Conservation (phyloP, 2,113 vertebrate genomes). For the Nymphicus hollandicus region DNA sequence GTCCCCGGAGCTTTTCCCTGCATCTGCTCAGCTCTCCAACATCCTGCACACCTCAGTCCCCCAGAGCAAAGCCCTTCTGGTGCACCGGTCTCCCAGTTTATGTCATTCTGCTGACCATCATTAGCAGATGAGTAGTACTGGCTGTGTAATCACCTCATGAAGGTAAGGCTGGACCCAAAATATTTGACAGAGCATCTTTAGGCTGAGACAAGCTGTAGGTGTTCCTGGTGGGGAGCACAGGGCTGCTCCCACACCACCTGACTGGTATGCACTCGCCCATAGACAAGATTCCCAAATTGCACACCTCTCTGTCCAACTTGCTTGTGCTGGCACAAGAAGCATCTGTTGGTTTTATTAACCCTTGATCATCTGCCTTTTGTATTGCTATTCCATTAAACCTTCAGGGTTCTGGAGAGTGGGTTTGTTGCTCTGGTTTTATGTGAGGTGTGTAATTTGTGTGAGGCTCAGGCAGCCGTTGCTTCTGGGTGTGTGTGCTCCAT, state of each 20-base stretch:
- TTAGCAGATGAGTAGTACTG: not conserved
- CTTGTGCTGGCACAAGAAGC: not conserved
- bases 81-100: not conserved
- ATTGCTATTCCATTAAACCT: not conserved
- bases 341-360: not conserved
- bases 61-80: not conserved
- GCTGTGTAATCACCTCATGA: not conserved
- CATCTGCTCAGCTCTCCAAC: not conserved
- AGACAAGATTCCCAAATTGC: not conserved
- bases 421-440: not conserved
- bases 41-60: not conserved
- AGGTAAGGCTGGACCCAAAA: not conserved
- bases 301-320: not conserved
- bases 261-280: accelerated
- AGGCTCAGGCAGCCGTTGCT: not conserved
- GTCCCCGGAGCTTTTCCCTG: not conserved
- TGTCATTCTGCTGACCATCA: not conserved
- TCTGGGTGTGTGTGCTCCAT: accelerated
- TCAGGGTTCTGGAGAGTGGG: not conserved
- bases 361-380: not conserved
- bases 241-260: not conserved
- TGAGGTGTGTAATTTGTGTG: accelerated
- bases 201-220: not conserved
- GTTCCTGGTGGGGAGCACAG: not conserved
- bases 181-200: not conserved